Evolutionary conservation across 1,140 invertebrate genomes (phyloP), one percentile per base, ranked within the genome.

Genomic region (Leguminivora glycinivorella): DNA sequence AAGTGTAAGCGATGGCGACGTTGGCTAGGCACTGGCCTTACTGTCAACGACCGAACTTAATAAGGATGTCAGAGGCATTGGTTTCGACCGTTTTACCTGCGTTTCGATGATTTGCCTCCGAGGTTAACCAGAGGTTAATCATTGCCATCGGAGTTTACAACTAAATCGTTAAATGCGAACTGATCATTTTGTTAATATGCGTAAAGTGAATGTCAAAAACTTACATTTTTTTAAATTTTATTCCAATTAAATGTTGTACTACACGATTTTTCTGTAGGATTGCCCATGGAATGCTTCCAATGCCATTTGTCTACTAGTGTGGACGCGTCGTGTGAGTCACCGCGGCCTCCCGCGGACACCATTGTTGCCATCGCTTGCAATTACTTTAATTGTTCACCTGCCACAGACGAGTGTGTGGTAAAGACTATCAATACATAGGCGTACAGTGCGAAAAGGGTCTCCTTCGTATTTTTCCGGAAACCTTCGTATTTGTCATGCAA

Each of bases 41-140:
- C 56, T 26, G 56, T 60, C 56, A 60, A 60, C 56, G 56, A 60
- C 56, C 56, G 56, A 9, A n/a, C 56, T 60, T 60, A 60, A 60
- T 60, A 60, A 60, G 56, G 56, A 60, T 60, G 56, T 60, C 22
- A 60, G 22, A 60, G 17, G 24, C 25, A 60, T 60, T 26, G 56
- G 24, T 26, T 26, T 60, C 22, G n/a, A 60, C 25, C 25, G n/a
- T 60, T 60, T 60, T n/a, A n/a, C 24, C 29, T 60, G 56, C 10
- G 56, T n/a, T 60, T 60, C 56, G 56, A 60, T 52, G 17, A 52
- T 52, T 52, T 52, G 47, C 6, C 47, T 9, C 6, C 47, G 19
- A 52, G 47, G 47, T 52, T 9, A 22, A 52, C 47, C 43, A 1
- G 47, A 22, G 47, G n/a, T 52, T 52, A 52, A 52, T 52, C 47